phyloP scores from a whole-genome alignment of 2,797 vertebrate species.

The Megalops cyprinoides region DNA sequence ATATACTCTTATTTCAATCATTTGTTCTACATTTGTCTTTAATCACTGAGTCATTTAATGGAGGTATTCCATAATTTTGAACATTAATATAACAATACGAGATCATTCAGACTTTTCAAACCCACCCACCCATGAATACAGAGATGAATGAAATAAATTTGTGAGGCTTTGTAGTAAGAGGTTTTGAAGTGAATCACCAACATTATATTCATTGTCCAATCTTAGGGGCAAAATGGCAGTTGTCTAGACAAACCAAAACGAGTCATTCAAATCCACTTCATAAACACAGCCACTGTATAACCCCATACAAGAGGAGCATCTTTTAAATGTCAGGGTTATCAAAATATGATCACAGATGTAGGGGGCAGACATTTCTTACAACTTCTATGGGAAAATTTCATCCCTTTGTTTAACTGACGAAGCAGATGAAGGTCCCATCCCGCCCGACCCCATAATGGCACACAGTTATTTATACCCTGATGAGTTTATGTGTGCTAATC shows the following conservation, averaged over 20 bases:
- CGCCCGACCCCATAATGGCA: not conserved
- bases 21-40: not conserved
- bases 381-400: conserved; percentile 44
- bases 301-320: not conserved
- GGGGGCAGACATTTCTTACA: conserved; percentile 22
- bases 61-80: conserved; percentile 2
- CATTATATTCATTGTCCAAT: too few species aligned
- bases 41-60: not conserved
- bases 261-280: not conserved
- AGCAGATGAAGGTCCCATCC: not conserved
- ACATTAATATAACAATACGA: not conserved
- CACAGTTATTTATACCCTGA: conserved; percentile 32
- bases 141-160: too few species aligned
- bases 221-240: not conserved
- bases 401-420: conserved; percentile 52
- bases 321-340: not conserved
- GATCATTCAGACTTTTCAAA: not conserved
- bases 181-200: too few species aligned
- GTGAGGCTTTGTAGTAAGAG: too few species aligned
- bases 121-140: too few species aligned
- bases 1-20: conserved; percentile 1
- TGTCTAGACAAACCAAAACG: not conserved
- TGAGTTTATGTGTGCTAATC: conserved; percentile 25
- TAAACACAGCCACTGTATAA: not conserved
- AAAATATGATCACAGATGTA: not conserved